A percentile compares a stretch with the other conserved stretches of the same genome.
phyloP scores from a whole-genome alignment of 2,797 vertebrate species.

The Sciaenops ocellatus region DNA sequence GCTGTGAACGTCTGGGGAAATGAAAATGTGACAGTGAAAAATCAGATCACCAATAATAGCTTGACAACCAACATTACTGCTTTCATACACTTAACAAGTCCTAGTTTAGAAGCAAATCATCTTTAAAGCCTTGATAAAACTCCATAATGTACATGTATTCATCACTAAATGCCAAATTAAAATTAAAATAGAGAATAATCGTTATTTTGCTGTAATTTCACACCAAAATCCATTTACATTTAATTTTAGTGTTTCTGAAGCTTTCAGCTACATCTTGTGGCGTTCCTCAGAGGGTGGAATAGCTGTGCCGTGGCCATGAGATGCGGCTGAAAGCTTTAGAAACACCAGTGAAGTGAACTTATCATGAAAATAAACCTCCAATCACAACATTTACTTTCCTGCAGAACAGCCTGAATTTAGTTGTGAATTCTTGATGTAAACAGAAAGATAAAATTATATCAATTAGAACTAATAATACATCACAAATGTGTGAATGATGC shows the following conservation, averaged over 20 bases:
- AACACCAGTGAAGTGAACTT: background rate
- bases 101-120: background rate
- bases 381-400: background rate
- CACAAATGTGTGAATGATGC: background rate
- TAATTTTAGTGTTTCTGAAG: background rate
- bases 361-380: background rate
- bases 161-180: background rate
- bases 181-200: background rate
- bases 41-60: conserved; percentile 50
- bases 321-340: background rate
- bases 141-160: background rate
- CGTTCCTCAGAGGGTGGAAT: background rate
- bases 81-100: conserved; percentile 6
- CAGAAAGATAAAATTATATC: background rate
- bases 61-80: background rate
- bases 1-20: conserved; percentile 46
- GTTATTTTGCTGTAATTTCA: background rate
- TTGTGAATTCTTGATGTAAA: background rate
- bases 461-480: background rate
- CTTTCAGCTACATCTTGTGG: background rate
- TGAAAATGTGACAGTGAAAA: conserved; percentile 58
- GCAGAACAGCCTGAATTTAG: background rate
- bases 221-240: background rate
- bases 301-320: background rate
- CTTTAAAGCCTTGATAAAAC: background rate